Evolutionary conservation across 2,797 vertebrate species (phyloP).

Genomic region (Anguilla anguilla): DNA sequence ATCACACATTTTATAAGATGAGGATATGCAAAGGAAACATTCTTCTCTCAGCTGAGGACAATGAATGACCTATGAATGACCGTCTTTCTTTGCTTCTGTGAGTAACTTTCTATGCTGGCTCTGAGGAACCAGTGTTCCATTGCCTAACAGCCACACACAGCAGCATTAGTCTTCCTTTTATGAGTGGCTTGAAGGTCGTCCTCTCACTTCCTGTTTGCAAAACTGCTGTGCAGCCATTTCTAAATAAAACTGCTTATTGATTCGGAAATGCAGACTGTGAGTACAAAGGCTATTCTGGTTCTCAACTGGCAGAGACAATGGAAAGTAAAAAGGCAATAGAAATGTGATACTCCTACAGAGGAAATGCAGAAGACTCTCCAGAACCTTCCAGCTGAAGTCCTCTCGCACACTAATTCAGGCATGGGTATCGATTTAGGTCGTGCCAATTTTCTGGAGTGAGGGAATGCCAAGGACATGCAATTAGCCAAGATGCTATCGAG

Average conservation of each 20-base stretch:
- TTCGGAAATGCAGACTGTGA: not conserved
- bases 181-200: not conserved
- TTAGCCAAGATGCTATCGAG: not conserved
- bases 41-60: not conserved
- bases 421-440: not conserved
- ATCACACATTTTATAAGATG: not conserved
- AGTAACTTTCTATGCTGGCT: not conserved
- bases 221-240: not conserved
- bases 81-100: not conserved
- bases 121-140: not conserved
- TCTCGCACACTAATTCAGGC: not conserved
- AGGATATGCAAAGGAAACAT: not conserved
- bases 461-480: not conserved
- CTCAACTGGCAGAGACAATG: not conserved
- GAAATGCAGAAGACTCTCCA: not conserved
- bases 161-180: not conserved
- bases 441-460: not conserved
- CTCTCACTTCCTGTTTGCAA: not conserved
- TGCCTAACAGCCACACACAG: not conserved
- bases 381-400: not conserved
- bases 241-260: conserved; percentile 15
- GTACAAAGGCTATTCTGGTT: not conserved
- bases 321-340: not conserved
- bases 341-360: not conserved
- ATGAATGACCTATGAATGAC: not conserved